Base-by-base conservation (phyloP, 2,888 invertebrate species). In the Plagodis pulveraria region DNA sequence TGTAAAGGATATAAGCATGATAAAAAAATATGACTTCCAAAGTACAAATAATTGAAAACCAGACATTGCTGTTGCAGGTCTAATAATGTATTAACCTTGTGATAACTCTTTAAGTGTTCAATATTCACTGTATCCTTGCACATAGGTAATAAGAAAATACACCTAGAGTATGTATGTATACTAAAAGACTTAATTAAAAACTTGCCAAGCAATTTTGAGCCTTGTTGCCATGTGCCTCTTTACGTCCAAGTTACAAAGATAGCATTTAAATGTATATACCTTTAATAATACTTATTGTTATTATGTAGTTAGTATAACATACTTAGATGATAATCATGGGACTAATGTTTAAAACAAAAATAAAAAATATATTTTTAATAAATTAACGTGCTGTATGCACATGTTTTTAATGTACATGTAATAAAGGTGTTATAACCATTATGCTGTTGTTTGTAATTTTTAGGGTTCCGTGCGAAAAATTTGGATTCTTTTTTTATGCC, bases 131-230 rank as follows among this genome's bases (percentile, higher is more conserved):
- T 58, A 50, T 57, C 54, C 42, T 43, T 33, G 40, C 52, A 50
- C 46, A 54, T 50, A 46, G 35, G 43, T 46, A 45, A 11, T 22
- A 22, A 22, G 22, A 22, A 22, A 22, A 22, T 2, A 22, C 22
- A 33, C 49, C 32, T 48, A 59, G 45, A 36, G 40, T 47, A 33
- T n/a, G n/a, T 40, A 61, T 9, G 48, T 63, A 36, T 62, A 62
- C 58, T 58, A 56, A 72, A 71, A 81, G 78, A 77, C 78, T 78
- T 74, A 71, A 43, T 40, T 36, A 63, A 65, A 60, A 71, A 82
- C 81, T 82, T 82, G 81, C 82, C 81, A 79, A 81, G 81, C 77
- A 79, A 77, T 71, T 71, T 66, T 71, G 69, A 76, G 70, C 73
- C 67, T 77, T 72, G 72, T 55, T 72, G 70, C 73, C 69, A 69